Evolutionary conservation across 1,140 invertebrate genomes (phyloP), one percentile per base, ranked within the genome.

Genomic region (Epicauta chinensis): DNA sequence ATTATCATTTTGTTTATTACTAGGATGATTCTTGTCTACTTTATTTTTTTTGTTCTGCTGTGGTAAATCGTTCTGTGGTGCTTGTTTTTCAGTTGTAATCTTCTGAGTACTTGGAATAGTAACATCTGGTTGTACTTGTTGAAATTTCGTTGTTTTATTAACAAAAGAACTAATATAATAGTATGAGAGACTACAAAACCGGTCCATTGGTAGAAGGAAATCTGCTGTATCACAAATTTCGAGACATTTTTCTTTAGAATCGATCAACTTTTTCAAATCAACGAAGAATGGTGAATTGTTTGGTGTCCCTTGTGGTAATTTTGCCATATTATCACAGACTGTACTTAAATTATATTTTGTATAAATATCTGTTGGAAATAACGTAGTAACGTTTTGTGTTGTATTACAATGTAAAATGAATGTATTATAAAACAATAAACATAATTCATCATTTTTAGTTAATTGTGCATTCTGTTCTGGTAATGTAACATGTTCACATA

Each of bases 241-340:
- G 12, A 23, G n/a, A 41, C 39, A 41, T 5, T 41, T 41, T 1
- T 41, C 15, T 16, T 16, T n/a, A 9, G 9, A 23, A 23, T 16
- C 16, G 29, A 41, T 23, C 16, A 41, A 6, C 7, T 13, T 23
- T 16, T 23, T 41, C 16, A 41, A 16, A 41, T 16, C 7, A 3
- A 5, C 23, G 4, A 23, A 23, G 4, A 7, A 23, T 23, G n/a
- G n/a, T 2, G 23, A 23, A 5, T 23, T 23, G 23, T 23, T 1
- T 23, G 23, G 4, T 3, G 23, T 41, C 13, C 12, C 12, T 12
- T 39, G 14, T 16, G 13, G 4, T 16, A 41, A 12, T 23, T n/a
- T 41, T 41, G 16, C 29, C 16, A 41, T 9, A 41, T 23, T 23
- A 17, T 41, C 39, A 41, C 39, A 41, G n/a, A 41, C 10, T 23